A percentile compares a stretch with the other conserved stretches of the same genome.
Evolutionary conservation across 2,113 vertebrate species (phyloP).

Genomic region (Embiotoca jacksoni): DNA sequence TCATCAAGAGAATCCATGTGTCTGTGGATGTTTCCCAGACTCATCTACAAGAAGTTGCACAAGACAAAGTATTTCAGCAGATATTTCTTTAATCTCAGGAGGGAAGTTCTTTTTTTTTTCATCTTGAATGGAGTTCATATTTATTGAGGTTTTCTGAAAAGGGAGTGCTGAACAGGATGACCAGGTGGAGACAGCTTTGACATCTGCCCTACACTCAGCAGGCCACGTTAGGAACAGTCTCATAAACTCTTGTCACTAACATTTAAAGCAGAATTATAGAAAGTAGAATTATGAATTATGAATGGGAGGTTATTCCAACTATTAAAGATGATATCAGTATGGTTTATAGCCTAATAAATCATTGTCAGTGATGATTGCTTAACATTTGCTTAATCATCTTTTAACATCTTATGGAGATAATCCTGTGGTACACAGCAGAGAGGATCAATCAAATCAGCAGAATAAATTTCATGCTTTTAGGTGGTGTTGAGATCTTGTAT

Average conservation of each 20-base stretch:
- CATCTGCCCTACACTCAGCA: neutral
- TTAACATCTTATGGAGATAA: neutral
- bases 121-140: neutral
- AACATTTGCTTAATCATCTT: slow-evolving; percentile 14
- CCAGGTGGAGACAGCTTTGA: neutral
- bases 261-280: neutral
- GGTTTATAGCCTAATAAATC: slow-evolving; percentile 25
- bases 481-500: too few relatives aligned
- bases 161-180: slow-evolving; percentile 9
- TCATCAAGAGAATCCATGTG: slow-evolving; percentile 21
- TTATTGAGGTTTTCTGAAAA: neutral
- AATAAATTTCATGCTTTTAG: too few relatives aligned
- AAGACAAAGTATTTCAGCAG: slow-evolving; percentile 30
- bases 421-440: neutral
- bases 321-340: slow-evolving; percentile 13
- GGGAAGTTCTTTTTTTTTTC: neutral
- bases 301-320: neutral
- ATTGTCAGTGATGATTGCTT: neutral
- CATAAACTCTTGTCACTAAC: neutral
- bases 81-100: slow-evolving; percentile 12
- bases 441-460: neutral
- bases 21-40: slow-evolving; percentile 38
- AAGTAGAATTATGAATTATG: too few relatives aligned
- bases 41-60: slow-evolving; percentile 19
- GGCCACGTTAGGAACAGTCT: neutral